Conservation (phyloP, 2,888 invertebrate genomes). For the Zootermopsis nevadensis region DNA sequence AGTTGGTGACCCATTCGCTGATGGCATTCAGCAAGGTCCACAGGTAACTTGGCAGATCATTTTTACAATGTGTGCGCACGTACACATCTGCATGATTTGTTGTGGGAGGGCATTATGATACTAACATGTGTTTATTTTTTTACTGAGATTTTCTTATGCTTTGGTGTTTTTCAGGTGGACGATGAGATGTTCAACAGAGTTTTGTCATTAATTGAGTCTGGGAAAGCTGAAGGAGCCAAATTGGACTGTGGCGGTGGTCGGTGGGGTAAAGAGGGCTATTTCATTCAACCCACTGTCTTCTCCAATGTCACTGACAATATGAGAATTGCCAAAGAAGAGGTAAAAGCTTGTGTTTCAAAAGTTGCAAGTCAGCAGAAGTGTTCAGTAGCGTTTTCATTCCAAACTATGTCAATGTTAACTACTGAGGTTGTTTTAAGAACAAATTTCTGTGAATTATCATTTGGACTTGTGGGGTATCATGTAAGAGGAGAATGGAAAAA, state of each 20-base stretch:
- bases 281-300: constrained; percentile 82
- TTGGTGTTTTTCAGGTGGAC: constrained; percentile 68
- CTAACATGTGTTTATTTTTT: too few relatives aligned
- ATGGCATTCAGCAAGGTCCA: constrained; percentile 80
- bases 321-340: constrained; percentile 82
- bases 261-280: constrained; percentile 77
- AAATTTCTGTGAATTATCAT: too few relatives aligned
- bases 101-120: too few relatives aligned
- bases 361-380: neutral
- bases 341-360: constrained; percentile 57
- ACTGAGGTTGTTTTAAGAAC: too few relatives aligned
- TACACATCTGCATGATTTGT: too few relatives aligned
- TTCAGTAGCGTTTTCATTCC: too few relatives aligned
- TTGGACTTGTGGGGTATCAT: too few relatives aligned
- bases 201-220: constrained; percentile 78
- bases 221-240: constrained; percentile 83
- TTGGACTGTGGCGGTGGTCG: constrained; percentile 80
- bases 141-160: neutral
- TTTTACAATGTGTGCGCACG: too few relatives aligned
- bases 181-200: constrained; percentile 81
- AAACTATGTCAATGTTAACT: too few relatives aligned
- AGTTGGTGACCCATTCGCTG: constrained; percentile 85
- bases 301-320: constrained; percentile 80
- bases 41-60: constrained; percentile 69
- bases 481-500: too few relatives aligned